Evolutionary conservation across 2,113 vertebrate species (phyloP), one percentile per base, ranked within the genome.

Genomic region (Natator depressus): DNA sequence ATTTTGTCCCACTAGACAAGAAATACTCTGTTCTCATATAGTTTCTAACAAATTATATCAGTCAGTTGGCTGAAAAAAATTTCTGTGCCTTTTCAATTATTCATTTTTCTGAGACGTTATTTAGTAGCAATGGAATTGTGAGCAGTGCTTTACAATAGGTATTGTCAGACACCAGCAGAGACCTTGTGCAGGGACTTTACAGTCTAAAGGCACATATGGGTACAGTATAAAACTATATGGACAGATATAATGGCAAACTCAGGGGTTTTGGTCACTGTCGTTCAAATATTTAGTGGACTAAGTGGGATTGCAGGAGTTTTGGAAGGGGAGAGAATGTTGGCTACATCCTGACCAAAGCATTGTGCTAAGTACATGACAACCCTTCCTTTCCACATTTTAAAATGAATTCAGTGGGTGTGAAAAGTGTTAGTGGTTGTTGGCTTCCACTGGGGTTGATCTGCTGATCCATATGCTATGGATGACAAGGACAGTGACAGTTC

Each of bases 21-120:
- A 62, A 72, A 82, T 42, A 20, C 20, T 94, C 85, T 95, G 54
- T 91, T 98, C 96, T 95, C 69, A 90, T 94, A 94, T 27, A 88
- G 91, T 86, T 95, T 87, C 90, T 89, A 91, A 95, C 80, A 96
- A 92, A 97, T 96, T 86, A 95, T 97, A 92, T 96, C 94, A 97
- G 94, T 83, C 94, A 97, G 94, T 85, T 90, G 91, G 55, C 75
- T 62, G 93, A 92, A 84, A 94, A 94, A 96, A 89, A 96, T 96
- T 95, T 94, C 88, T 75, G 86, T 89, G 42, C 87, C 95, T 95
- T 97, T 96, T 97, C 91, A 97, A 96, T 96, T 97, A 97, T 97
- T 97, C 88, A 94, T 97, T 85, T 97, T 89, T 25, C 93, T 87
- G 94, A 93, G 96, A 96, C 94, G 85, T 96, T 94, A 93, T 96